Evolutionary conservation across 2,888 invertebrate genomes (phyloP).

Genomic region (Thera britannica): DNA sequence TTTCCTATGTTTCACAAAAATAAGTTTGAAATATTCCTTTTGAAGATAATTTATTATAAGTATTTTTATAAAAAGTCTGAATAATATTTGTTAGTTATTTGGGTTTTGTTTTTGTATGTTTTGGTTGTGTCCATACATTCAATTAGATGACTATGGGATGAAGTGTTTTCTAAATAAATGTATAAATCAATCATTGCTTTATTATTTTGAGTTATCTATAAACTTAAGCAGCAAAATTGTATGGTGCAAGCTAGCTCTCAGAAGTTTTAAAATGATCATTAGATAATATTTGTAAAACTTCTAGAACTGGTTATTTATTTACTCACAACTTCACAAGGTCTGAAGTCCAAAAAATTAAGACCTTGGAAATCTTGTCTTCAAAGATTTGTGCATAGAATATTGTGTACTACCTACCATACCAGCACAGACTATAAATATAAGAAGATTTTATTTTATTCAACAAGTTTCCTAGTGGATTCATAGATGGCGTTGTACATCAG

Average conservation of each 20-base stretch:
- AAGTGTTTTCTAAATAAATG: conserved; percentile 21
- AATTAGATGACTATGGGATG: no score
- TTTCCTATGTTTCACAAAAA: background rate
- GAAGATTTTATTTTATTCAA: no score
- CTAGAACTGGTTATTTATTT: no score
- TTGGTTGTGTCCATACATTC: conserved; percentile 21
- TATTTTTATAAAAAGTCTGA: conserved; percentile 32
- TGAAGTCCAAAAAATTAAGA: no score
- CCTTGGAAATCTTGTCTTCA: no score
- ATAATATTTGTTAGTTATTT: conserved; percentile 23
- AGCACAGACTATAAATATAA: no score
- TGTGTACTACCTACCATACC: no score
- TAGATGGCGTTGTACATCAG: no score
- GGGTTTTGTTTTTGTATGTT: conserved; percentile 26
- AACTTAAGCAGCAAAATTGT: background rate
- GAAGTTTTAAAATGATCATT: no score
- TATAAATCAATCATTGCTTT: conserved; percentile 4
- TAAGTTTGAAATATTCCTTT: background rate
- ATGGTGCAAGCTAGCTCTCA: background rate
- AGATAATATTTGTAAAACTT: background rate
- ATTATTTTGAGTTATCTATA: background rate
- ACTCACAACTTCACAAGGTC: no score
- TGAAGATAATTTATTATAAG: conserved; percentile 10
- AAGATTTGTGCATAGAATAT: no score
- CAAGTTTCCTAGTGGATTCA: no score